Conservation (phyloP, 2,888 invertebrate genomes). For the Lycophotia porphyrea region DNA sequence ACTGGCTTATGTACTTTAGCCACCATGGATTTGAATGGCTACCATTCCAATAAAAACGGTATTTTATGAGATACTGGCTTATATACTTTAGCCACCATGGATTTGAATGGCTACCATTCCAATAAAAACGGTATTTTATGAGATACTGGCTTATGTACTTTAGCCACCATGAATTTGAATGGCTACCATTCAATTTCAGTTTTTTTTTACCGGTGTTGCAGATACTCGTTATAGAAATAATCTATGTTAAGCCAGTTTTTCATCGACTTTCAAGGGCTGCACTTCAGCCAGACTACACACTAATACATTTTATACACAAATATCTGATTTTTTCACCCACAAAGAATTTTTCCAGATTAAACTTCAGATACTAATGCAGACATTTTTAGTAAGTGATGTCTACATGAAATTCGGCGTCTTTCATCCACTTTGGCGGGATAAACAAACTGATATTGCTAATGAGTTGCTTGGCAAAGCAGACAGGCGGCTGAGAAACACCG, state of each 20-base stretch:
- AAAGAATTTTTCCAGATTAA: neutral
- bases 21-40: too few species aligned
- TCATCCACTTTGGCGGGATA: conserved; percentile 50
- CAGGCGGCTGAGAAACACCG: neutral
- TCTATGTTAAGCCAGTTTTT: neutral
- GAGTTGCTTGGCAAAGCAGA: conserved; percentile 38
- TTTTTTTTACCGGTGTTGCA: neutral
- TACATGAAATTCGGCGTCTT: conserved; percentile 31
- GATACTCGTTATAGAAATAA: neutral
- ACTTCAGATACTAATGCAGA: neutral
- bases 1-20: too few species aligned
- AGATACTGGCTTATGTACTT: too few species aligned
- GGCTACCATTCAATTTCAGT: too few species aligned
- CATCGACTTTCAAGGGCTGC: neutral
- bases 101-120: too few species aligned
- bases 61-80: too few species aligned
- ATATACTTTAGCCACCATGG: too few species aligned
- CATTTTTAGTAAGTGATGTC: conserved; percentile 32
- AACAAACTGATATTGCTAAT: conserved; percentile 49
- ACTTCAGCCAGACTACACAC: too few species aligned
- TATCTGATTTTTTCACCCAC: neutral
- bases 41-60: too few species aligned
- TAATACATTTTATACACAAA: neutral
- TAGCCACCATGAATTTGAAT: too few species aligned
- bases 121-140: too few species aligned